Evolutionary conservation across 2,113 vertebrate species (phyloP).

Genomic region (Gymnorhina tibicen): DNA sequence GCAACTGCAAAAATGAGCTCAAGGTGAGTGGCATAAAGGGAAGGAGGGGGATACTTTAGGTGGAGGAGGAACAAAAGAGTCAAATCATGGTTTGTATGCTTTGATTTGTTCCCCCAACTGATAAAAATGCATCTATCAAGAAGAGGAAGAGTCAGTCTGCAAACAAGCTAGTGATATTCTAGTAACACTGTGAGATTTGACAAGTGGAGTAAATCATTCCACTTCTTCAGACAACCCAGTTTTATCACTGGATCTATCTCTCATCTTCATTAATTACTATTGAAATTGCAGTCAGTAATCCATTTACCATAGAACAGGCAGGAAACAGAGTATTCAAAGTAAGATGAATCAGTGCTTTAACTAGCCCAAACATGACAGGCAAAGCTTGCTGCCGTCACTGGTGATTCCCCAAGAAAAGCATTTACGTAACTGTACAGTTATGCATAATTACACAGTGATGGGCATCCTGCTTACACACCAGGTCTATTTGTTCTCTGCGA

Average conservation of each 20-base stretch:
- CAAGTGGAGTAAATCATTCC: background rate
- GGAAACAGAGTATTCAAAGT: constrained; percentile 41
- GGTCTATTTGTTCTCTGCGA: background rate
- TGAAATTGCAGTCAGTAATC: constrained; percentile 12
- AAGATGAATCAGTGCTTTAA: constrained; percentile 41
- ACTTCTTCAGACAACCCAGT: background rate
- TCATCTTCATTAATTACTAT: constrained; percentile 19
- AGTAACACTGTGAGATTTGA: background rate
- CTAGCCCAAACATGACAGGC: constrained; percentile 5
- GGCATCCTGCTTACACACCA: background rate
- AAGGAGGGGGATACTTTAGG: background rate
- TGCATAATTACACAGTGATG: background rate
- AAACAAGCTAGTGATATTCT: background rate
- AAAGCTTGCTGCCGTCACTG: constrained; percentile 16
- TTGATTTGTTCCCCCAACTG: background rate
- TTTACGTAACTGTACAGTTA: constrained; percentile 43
- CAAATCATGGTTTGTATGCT: background rate
- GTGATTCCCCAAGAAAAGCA: constrained; percentile 50
- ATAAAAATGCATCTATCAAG: background rate
- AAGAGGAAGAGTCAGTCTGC: background rate
- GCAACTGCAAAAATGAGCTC: background rate
- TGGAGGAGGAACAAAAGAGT: background rate
- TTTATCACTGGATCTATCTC: constrained; percentile 6
- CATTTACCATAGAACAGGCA: background rate
- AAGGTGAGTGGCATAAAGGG: fast-evolving